Percentiles rank a stretch among this genome's conserved stretches.
Conservation (phyloP, 2,113 vertebrate species). For the Dasyprocta punctata region DNA sequence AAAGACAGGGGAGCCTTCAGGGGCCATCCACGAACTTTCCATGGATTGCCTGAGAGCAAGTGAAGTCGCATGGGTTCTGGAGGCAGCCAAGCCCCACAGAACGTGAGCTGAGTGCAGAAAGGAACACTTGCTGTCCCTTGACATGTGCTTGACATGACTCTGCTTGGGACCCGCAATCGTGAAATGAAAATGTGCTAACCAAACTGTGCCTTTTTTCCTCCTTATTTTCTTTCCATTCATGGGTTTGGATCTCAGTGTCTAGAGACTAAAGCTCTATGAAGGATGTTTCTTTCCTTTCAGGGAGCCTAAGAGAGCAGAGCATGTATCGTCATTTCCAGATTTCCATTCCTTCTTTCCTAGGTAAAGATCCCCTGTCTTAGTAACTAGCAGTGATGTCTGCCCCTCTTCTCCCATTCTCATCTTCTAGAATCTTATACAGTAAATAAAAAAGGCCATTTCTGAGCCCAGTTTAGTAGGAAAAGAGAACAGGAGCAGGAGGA, state of each 20-base stretch:
- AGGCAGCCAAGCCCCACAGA: rapidly evolving
- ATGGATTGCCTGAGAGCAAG: not conserved
- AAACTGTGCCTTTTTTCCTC: not conserved
- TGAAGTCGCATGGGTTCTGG: too few species aligned
- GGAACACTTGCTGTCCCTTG: not conserved
- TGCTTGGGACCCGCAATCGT: too few species aligned
- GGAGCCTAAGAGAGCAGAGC: not conserved
- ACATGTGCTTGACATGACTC: not conserved
- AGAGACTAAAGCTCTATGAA: not conserved
- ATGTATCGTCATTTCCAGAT: not conserved
- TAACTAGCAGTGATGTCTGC: not conserved
- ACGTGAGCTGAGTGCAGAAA: rapidly evolving
- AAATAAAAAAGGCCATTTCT: not conserved
- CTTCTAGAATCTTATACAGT: not conserved
- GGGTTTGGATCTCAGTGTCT: not conserved
- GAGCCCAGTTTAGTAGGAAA: not conserved
- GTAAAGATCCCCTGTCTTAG: not conserved
- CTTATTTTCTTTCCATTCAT: not conserved
- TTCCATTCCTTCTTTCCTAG: not conserved
- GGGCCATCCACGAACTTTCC: not conserved
- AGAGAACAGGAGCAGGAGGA: not conserved
- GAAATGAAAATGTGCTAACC: not conserved
- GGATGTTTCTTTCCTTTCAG: not conserved
- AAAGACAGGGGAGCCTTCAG: not conserved
- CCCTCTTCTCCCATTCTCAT: not conserved